Conservation (phyloP, 2,113 vertebrate species). For the Myrmophylax atrothorax region DNA sequence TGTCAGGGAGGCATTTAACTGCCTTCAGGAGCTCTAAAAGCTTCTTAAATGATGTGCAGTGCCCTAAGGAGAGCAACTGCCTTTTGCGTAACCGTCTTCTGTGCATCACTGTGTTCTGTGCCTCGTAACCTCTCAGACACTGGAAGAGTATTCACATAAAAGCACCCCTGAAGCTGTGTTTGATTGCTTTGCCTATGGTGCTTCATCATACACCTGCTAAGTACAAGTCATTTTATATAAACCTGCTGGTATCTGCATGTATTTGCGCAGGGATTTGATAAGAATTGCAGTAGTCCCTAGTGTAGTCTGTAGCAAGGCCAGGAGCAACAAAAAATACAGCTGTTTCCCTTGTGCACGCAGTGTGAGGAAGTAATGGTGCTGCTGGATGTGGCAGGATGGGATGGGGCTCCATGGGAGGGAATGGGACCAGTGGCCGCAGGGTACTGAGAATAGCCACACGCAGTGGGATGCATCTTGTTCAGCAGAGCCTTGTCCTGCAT, state of each 20-base stretch:
- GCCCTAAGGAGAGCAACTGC: neutral
- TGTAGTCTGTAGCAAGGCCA: neutral
- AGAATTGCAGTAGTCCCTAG: neutral
- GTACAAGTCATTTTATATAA: neutral
- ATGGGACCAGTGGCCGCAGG: fast-evolving
- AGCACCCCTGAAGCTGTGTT: neutral
- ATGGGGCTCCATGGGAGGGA: neutral
- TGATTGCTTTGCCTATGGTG: neutral
- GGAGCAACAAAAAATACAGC: neutral
- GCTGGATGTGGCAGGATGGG: neutral
- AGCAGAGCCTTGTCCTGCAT: neutral
- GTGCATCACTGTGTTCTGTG: neutral
- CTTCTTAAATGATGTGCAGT: neutral
- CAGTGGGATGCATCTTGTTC: fast-evolving
- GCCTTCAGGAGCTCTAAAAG: neutral
- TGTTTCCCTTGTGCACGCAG: neutral
- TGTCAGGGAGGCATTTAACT: no score
- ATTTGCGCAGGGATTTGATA: neutral
- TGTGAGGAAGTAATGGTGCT: neutral
- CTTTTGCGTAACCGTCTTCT: neutral
- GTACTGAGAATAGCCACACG: neutral
- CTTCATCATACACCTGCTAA: neutral
- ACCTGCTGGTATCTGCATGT: neutral
- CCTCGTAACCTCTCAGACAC: neutral
- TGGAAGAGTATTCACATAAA: neutral